Evolutionary conservation across 2,113 vertebrate species (phyloP).

Genomic region (Nesogale talazaci): DNA sequence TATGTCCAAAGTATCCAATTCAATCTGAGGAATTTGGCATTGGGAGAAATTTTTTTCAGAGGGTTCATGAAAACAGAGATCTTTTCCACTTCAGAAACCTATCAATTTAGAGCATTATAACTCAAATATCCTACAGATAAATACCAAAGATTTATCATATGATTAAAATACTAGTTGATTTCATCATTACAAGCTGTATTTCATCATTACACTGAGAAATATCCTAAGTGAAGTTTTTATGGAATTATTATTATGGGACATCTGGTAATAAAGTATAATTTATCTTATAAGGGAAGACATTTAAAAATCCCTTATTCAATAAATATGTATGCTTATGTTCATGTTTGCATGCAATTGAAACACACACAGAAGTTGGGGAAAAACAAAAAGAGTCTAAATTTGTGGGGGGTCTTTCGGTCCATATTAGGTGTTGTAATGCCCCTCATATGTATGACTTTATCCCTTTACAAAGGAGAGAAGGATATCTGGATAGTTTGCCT

Average conservation of each 20-base stretch:
- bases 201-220: not conserved
- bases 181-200: not conserved
- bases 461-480: not conserved
- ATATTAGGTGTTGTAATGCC: not conserved
- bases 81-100: slow-evolving; percentile 7
- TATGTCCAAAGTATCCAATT: not conserved
- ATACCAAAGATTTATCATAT: not conserved
- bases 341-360: not conserved
- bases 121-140: slow-evolving; percentile 35
- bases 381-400: not conserved
- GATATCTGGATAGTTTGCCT: not conserved
- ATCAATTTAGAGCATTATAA: slow-evolving; percentile 15
- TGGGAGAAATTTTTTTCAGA: not conserved
- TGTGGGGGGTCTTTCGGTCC: not conserved
- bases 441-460: not conserved
- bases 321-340: not conserved
- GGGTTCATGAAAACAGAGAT: slow-evolving; percentile 48
- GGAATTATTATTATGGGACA: not conserved
- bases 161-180: not conserved
- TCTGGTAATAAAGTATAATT: not conserved
- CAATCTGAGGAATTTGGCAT: not conserved
- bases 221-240: not conserved
- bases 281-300: not conserved
- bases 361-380: not conserved
- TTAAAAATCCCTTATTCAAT: not conserved